A percentile compares a stretch with the other conserved stretches of the same genome.
These are phyloP conservation scores for Sebastolobus altivelis DNA, from an alignment of 2,797 vertebrate species.

Conservation along the genomic window DNA sequence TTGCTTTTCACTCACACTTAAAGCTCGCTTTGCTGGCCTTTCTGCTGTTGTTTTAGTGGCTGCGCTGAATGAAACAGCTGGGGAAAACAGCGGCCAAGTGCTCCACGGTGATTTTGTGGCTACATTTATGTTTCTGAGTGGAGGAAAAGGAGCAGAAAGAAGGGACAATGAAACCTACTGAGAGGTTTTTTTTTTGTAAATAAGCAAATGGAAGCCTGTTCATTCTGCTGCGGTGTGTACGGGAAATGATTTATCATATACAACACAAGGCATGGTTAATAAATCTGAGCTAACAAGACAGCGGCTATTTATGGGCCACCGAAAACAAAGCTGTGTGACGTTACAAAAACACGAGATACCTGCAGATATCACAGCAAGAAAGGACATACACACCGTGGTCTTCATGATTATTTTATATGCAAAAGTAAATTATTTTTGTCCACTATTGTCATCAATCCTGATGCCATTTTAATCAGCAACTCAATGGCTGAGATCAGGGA, in stretches of 20 bases:
- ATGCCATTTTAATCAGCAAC: neutral
- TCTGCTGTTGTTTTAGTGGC: slow-evolving; percentile 46
- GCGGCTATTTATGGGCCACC: neutral
- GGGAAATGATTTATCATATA: slow-evolving; percentile 13
- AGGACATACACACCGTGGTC: neutral
- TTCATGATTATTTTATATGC: neutral
- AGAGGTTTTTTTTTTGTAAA: neutral
- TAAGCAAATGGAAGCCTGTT: slow-evolving; percentile 6
- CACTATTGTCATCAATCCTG: neutral
- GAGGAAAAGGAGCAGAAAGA: neutral
- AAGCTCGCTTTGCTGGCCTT: slow-evolving; percentile 10
- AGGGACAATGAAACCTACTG: slow-evolving; percentile 16
- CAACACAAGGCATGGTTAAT: neutral
- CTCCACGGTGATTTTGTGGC: slow-evolving; percentile 45
- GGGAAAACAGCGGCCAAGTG: slow-evolving; percentile 8
- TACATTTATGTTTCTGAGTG: slow-evolving; percentile 33
- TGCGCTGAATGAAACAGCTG: slow-evolving; percentile 43
- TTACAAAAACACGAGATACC: neutral
- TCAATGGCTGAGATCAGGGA: neutral
- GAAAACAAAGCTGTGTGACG: neutral
- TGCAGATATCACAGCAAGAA: neutral
- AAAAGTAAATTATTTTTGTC: neutral
- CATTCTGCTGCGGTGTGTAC: slow-evolving; percentile 6
- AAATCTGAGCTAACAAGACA: neutral
- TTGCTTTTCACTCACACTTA: slow-evolving; percentile 42